Conservation (phyloP, 2,113 vertebrate species). For the Leptobrachium leishanense region DNA sequence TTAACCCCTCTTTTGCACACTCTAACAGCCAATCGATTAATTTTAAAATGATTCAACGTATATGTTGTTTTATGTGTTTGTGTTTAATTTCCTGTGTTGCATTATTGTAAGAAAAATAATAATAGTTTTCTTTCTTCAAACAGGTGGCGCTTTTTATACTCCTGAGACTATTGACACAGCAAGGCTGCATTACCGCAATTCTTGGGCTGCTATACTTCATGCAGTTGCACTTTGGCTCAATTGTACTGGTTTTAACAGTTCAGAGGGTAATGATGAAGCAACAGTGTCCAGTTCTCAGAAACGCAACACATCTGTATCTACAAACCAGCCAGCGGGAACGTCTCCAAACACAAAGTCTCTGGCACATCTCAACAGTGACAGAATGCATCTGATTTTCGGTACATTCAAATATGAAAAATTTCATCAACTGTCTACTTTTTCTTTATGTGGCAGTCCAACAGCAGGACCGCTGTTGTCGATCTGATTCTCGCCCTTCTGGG, state of each 20-base stretch:
- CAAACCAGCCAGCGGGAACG: slow-evolving; percentile 68
- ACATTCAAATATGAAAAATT: slow-evolving; percentile 41
- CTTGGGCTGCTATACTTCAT: slow-evolving; percentile 92
- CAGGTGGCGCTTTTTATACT: slow-evolving; percentile 96
- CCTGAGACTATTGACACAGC: slow-evolving; percentile 98
- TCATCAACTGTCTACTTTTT: no score
- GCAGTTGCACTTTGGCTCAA: slow-evolving; percentile 92
- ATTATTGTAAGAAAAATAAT: background rate
- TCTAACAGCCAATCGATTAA: no score
- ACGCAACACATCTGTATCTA: slow-evolving; percentile 56
- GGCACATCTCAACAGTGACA: slow-evolving; percentile 85
- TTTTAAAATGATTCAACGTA: no score
- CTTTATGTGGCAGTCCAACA: no score
- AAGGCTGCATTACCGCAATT: slow-evolving; percentile 90
- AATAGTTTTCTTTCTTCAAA: slow-evolving; percentile 24
- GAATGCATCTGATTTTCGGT: slow-evolving; percentile 96
- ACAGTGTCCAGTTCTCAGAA: slow-evolving; percentile 64
- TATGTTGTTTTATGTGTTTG: no score
- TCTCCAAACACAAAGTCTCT: slow-evolving; percentile 68
- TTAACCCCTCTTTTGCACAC: no score
- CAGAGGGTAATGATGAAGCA: slow-evolving; percentile 69
- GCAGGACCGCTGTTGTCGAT: no score
- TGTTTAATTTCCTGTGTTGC: no score
- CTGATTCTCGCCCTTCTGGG: no score
- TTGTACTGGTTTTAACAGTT: slow-evolving; percentile 82